Conservation (phyloP, 2,113 vertebrate species). For the Tachysurus fulvidraco region DNA sequence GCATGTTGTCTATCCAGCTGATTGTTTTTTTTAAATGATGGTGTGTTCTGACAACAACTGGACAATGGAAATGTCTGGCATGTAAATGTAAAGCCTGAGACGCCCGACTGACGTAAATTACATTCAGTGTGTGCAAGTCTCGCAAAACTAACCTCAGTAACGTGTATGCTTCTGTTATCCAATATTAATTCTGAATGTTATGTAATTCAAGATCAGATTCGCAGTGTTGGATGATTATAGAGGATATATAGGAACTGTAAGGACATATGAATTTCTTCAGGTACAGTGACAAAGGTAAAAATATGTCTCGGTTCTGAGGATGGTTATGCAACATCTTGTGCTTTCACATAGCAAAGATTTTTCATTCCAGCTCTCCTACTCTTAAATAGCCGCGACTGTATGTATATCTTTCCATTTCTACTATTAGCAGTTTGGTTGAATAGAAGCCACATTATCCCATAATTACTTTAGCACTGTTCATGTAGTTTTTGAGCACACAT, state of each 20-base stretch:
- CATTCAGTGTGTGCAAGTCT: background rate
- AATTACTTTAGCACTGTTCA: background rate
- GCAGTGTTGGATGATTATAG: background rate
- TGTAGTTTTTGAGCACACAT: background rate
- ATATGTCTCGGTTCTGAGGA: background rate
- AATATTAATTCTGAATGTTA: background rate
- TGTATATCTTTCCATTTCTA: background rate
- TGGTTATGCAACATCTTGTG: background rate
- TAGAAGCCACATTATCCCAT: background rate
- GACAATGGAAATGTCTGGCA: background rate
- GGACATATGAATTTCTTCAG: background rate
- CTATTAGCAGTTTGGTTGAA: background rate
- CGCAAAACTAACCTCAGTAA: background rate
- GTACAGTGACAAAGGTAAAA: background rate
- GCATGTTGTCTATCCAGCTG: background rate
- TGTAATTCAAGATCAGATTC: background rate
- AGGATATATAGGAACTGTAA: background rate
- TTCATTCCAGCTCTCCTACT: background rate
- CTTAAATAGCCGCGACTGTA: background rate
- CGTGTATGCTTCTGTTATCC: background rate
- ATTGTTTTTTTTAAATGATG: background rate
- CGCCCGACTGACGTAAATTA: background rate
- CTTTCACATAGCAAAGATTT: background rate
- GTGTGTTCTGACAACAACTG: too few relatives aligned
- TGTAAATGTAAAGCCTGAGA: background rate